phyloP scores from a whole-genome alignment of 1,140 invertebrate species.

The Leptinotarsa texana region DNA sequence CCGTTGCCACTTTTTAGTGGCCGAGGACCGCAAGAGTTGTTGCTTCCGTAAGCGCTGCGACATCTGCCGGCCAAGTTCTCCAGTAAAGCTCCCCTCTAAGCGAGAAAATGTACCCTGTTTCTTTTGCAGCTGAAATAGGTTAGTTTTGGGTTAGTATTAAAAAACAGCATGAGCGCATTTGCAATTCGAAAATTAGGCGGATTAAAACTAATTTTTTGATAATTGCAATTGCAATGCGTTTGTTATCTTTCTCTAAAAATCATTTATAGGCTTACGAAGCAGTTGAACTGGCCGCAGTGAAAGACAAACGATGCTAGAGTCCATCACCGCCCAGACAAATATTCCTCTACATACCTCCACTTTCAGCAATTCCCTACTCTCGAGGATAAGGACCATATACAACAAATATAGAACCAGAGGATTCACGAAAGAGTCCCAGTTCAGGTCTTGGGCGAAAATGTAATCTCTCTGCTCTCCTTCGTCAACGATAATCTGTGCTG shows the following conservation, averaged over 20 bases:
- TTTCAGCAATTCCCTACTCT: conserved; percentile 69
- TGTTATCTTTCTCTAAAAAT: too few species aligned
- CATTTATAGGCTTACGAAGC: too few species aligned
- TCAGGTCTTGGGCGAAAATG: conserved; percentile 58
- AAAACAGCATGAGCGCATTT: background rate
- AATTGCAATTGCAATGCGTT: too few species aligned
- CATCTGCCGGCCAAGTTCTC: conserved; percentile 60
- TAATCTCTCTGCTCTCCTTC: conserved; percentile 65
- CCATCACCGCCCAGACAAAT: background rate
- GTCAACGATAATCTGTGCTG: conserved; percentile 54
- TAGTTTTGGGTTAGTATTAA: conserved; percentile 2
- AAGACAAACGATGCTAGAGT: too few species aligned
- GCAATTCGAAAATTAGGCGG: too few species aligned
- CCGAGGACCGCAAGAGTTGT: conserved; percentile 48
- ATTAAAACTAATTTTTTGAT: too few species aligned
- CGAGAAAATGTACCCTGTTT: conserved; percentile 62
- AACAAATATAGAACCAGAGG: conserved; percentile 74
- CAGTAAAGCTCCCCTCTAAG: conserved; percentile 62
- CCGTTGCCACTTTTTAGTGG: conserved; percentile 60
- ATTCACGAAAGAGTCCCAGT: conserved; percentile 76
- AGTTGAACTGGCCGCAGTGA: too few species aligned
- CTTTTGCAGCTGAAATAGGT: conserved; percentile 54
- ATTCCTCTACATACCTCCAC: conserved; percentile 62
- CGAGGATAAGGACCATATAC: conserved; percentile 73
- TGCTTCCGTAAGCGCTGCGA: conserved; percentile 55